These are phyloP conservation scores for Myocastor coypus DNA, from an alignment of 2,113 vertebrate species.

Conservation along the genomic window DNA sequence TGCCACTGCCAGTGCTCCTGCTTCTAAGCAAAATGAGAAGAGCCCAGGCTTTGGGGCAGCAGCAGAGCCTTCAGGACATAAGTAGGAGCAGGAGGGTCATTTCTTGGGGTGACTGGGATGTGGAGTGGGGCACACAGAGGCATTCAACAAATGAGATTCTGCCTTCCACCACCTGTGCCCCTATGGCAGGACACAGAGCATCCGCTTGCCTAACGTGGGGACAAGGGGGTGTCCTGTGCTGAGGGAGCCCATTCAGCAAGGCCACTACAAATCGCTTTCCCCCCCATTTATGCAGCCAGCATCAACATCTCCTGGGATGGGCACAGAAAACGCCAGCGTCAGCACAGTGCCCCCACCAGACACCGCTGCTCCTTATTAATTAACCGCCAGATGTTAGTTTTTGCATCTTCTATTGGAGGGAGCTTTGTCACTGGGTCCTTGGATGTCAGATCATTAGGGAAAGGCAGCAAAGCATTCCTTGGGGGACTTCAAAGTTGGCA, in stretches of 20 bases:
- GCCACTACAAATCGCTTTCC: neutral
- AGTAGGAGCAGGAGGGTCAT: neutral
- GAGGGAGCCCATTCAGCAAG: slow-evolving; percentile 36
- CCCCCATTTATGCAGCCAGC: neutral
- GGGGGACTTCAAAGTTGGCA: neutral
- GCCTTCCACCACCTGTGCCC: neutral
- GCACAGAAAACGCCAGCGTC: slow-evolving; percentile 60
- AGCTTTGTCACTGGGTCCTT: slow-evolving; percentile 70
- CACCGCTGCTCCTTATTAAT: slow-evolving; percentile 78
- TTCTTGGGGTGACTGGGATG: neutral
- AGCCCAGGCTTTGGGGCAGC: neutral
- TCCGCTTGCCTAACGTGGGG: neutral
- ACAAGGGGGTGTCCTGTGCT: neutral
- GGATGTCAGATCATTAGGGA: slow-evolving; percentile 72
- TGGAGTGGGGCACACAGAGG: neutral
- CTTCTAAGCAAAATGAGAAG: neutral
- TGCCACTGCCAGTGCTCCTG: neutral
- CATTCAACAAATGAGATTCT: neutral
- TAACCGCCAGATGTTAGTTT: slow-evolving; percentile 80
- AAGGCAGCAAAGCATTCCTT: slow-evolving; percentile 29
- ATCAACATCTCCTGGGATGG: slow-evolving; percentile 75
- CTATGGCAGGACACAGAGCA: neutral
- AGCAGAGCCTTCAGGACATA: accelerated
- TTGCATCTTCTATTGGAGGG: slow-evolving; percentile 77
- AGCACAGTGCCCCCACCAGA: slow-evolving; percentile 70